Base-by-base conservation (phyloP, 2,888 invertebrate species). In the Plusia festucae region DNA sequence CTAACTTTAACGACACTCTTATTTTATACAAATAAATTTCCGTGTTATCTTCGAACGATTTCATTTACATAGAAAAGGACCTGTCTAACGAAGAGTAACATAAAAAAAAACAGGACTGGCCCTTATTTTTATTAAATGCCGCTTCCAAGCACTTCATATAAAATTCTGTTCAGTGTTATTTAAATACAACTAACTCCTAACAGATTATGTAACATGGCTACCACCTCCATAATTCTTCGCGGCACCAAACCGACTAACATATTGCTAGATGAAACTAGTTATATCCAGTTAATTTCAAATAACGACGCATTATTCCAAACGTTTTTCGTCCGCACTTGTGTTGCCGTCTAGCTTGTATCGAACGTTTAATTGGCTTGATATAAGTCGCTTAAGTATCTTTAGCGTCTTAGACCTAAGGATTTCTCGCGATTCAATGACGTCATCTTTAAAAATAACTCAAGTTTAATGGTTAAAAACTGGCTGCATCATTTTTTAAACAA, bases 211-310 rank as follows among this genome's bases (percentile, higher is more conserved):
- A 92, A 91, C 75, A 56, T 60, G 67, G 49, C 72, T 75, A 85
- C 82, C 82, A 87, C 84, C 85, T 84, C 86, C 82, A 87, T 78
- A 84, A 90, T 90, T 89, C 90, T 88, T 87, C 86, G 87, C 82
- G 74, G 84, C 81, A 82, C 30, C 81, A 79, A 82, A 68, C 53
- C 60, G 78, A 83, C 82, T 77, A 83, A 82, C 81, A 68, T 73
- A 61, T 74, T 73, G 83, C 89, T 83, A 83, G 89, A 85, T 70
- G 54, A 51, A 81, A 87, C 90, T 83, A 87, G 90, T 87, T 87
- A 74, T 78, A 85, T 84, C 89, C 85, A 88, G 89, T 88, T 87
- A 75, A 77, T 78, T 73, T 62, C 30, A 71, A 86, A 87, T 85
- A 83, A 82, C 83, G 73, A 83, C 82, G 82, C 78, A 84, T 85